Base-by-base conservation (phyloP, 2,888 invertebrate species). In the Standfussiana lucernea region DNA sequence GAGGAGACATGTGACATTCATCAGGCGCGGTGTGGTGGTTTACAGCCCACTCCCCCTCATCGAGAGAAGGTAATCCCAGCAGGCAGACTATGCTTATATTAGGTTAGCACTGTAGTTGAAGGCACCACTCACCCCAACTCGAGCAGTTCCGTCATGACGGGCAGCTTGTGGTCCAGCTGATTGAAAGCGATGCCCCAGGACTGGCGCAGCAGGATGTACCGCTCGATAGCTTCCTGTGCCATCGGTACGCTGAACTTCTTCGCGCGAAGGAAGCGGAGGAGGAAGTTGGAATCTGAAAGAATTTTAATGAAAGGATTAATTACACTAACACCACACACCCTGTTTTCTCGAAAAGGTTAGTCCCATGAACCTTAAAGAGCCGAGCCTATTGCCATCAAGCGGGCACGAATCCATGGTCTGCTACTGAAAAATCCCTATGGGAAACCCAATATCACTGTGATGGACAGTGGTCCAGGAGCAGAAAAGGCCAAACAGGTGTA, bases 201-300 rank as follows among this genome's bases (percentile, higher is more conserved):
- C 93, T 98, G 98, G 42, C 98, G 97, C 75, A 98, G 97, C 28
- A 98, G 96, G 64, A 98, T 96, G 92, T 98, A 98, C 42, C 98
- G 97, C 92, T 98, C 98, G 72, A 98, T 97, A 37, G 98, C 98
- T 89, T 98, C 98, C 91, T 98, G 98, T 0, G 98, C 98, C 97
- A 98, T 98, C 3, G 98, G 98, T 0, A 98, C 97, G 91, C 98
- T 98, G 95, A 98, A 98, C 92, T 98, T 98, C 94, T 98, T 98
- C 80, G 97, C 97, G n/a, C 98, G 97, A 71, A 98, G 96, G 92
- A 98, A 98, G 80, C 98, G 97, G 72, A 98, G 96, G 65, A 98
- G 94, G 93, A 98, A 98, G 89, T 94, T 97, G 0, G 97, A 94
- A 94, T 98, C 98, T 98, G 93, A 50, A 94, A 93, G 88, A 40